Evolutionary conservation across 2,113 vertebrate species (phyloP).

Genomic region (Mustela lutreola): DNA sequence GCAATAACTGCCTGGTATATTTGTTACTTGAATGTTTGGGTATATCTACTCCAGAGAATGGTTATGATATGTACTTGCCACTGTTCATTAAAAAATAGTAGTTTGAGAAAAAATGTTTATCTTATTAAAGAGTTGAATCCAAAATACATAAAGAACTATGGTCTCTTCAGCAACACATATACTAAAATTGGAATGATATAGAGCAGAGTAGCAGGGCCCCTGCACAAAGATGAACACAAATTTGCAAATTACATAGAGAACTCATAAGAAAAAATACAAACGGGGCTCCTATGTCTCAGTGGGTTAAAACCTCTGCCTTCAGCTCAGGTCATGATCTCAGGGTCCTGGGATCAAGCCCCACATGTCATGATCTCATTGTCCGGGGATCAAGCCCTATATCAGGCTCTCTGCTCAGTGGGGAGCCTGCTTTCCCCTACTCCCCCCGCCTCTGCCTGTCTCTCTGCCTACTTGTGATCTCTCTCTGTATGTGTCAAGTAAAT

Average conservation of each 20-base stretch:
- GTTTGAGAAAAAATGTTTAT: not conserved
- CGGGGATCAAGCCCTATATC: too few species aligned
- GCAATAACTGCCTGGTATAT: not conserved
- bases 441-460: too few species aligned
- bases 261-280: not conserved
- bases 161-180: not conserved
- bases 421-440: too few species aligned
- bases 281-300: too few species aligned
- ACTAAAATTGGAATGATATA: not conserved
- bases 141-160: not conserved
- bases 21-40: not conserved
- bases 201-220: not conserved
- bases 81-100: not conserved
- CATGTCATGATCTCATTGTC: too few species aligned
- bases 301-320: too few species aligned
- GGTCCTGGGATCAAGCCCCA: too few species aligned
- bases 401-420: too few species aligned
- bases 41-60: not conserved
- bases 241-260: not conserved
- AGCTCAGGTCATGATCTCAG: too few species aligned
- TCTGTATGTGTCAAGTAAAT: too few species aligned
- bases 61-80: not conserved
- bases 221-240: not conserved
- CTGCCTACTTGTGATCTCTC: too few species aligned
- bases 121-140: not conserved